Evolutionary conservation across 2,888 invertebrate genomes (phyloP), one percentile per base, ranked within the genome.

Genomic region (Aplocera efformata): DNA sequence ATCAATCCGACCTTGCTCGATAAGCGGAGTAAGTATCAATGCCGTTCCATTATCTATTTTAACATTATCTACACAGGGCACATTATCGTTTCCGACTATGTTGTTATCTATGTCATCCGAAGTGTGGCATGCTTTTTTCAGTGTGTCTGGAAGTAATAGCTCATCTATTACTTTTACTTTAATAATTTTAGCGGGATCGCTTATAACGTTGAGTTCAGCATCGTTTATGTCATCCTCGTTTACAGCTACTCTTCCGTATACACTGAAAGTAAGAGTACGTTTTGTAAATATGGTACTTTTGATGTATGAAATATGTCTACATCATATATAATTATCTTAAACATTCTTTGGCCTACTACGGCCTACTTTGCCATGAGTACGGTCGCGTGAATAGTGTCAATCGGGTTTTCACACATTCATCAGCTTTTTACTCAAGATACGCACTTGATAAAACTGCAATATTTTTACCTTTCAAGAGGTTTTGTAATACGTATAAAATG

Each of bases 1-100:
- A 2, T 67, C 64, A 0, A 80, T 33, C 8, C 63, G 69, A 0
- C 75, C 71, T 27, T 79, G 66, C 59, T 82, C 72, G 9, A 89
- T 61, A 21, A 65, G 75, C 1, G 79, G 72, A 0, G 88, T 83
- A 25, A 89, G 57, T 35, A 84, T 67, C 38, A 89, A 60, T 0
- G 81, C 72, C 20, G 65, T 65, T 3, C 72, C 75, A 53, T 70
- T 72, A 27, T 75, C 68, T 24, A 58, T 38, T 37, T 59, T 64
- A 41, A 7, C 7, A 7, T 48, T 40, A 13, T 50, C 34, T 0
- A 7, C 33, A 48, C 51, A 58, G 32, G 59, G 33, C 9, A 50
- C 43, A 42, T 29, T 41, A 37, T 41, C 56, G 9, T 24, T 37
- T 36, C 27, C 29, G 10, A 53, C 41, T 29, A 50, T 41, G 36